Conservation (phyloP, 2,113 vertebrate genomes). For the Lagopus muta region DNA sequence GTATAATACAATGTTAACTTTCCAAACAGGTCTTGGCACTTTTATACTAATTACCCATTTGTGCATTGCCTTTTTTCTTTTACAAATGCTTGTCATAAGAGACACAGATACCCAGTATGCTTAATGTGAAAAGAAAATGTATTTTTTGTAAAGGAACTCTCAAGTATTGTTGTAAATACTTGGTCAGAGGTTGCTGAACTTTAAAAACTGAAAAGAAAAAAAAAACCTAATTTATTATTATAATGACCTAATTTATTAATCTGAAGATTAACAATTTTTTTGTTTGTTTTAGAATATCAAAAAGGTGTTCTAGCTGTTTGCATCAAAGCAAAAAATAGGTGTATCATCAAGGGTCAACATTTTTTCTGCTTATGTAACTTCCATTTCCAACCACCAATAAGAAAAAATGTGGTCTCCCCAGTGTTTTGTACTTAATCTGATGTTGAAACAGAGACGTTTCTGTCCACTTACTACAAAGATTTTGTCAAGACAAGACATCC, state of each 20-base stretch:
- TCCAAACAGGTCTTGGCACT: slow-evolving; percentile 89
- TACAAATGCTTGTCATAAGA: slow-evolving; percentile 84
- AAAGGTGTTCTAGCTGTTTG: slow-evolving; percentile 86
- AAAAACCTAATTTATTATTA: slow-evolving; percentile 93
- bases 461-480: slow-evolving; percentile 78
- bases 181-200: slow-evolving; percentile 90
- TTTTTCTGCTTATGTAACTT: slow-evolving; percentile 78
- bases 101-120: slow-evolving; percentile 85
- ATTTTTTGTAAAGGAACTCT: slow-evolving; percentile 88
- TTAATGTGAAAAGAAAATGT: slow-evolving; percentile 87
- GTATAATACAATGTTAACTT: slow-evolving; percentile 85
- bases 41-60: slow-evolving; percentile 88
- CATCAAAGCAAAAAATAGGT: slow-evolving; percentile 81
- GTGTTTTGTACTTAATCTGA: slow-evolving; percentile 72
- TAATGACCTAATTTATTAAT: slow-evolving; percentile 94
- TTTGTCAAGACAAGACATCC: slow-evolving; percentile 82
- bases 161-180: slow-evolving; percentile 98
- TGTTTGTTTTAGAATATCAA: slow-evolving; percentile 85
- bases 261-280: slow-evolving; percentile 87
- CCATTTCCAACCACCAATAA: slow-evolving; percentile 77
- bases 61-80: slow-evolving; percentile 84
- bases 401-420: slow-evolving; percentile 69
- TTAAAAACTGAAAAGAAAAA: slow-evolving; percentile 83
- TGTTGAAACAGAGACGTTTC: slow-evolving; percentile 78
- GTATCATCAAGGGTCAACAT: slow-evolving; percentile 83